Evolutionary conservation across 2,888 invertebrate species (phyloP), one percentile per base, ranked within the genome.

Genomic region (Herminia tarsipennalis): DNA sequence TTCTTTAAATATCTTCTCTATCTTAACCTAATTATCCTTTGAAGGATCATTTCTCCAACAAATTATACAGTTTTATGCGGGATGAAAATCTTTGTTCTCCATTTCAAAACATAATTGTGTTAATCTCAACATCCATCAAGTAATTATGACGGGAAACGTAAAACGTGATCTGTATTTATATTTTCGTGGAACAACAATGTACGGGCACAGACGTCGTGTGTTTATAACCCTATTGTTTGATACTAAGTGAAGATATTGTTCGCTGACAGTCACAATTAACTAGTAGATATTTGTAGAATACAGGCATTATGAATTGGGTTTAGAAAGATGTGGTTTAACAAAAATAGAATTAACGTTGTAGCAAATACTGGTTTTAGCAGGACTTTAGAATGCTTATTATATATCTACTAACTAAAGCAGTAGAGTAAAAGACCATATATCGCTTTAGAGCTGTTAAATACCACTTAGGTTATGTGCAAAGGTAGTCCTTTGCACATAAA

Each of bases 101-200:
- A 63, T 57, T 34, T 42, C 58, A 46, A 60, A 42, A 51, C 66
- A 60, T 77, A 73, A 78, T 73, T 72, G 70, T 58, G 67, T 76
- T 78, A 75, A 70, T 72, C 74, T 68, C 57, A 48, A 56, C 73
- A 79, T 78, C 70, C 73, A 77, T 78, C 76, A 66, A 64, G 42
- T 70, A 71, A 77, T 77, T 73, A 76, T 65, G 65, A 69, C 49
- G 53, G 54, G 43, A 56, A 54, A 55, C 49, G 49, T 44, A 43
- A 18, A 51, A 12, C 25, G 35, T 44, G 16, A 36, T 44, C 30
- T 43, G 39, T 35, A 38, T 43, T 62, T 54, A 24, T 37, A 50
- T 61, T 55, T 51, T 46, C 46, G 40, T 48, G 38, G 46, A 42
- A 44, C 51, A 43, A 55, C 56, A 44, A 32, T 51, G 35, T 51